Percentiles rank a stretch among this genome's conserved stretches.
Evolutionary conservation across 2,797 vertebrate genomes (phyloP).

Genomic region (Champsocephalus gunnari): DNA sequence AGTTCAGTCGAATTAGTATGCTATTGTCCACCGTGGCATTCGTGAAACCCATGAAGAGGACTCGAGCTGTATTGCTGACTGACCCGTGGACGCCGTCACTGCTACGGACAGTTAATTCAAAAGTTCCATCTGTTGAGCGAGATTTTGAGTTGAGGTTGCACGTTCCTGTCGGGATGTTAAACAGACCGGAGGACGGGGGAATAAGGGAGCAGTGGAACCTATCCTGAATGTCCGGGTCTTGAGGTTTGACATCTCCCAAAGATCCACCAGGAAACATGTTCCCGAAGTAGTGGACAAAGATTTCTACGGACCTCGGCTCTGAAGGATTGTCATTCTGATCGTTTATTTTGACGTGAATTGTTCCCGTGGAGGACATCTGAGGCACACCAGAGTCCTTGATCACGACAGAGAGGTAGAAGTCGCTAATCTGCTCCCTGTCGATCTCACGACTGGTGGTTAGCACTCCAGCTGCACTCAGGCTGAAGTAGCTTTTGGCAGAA

Average conservation of each 20-base stretch:
- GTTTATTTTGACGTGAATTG: slow-evolving; percentile 90
- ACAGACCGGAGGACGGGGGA: slow-evolving; percentile 90
- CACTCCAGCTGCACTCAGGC: slow-evolving; percentile 89
- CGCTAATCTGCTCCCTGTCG: slow-evolving; percentile 94
- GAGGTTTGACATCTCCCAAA: slow-evolving; percentile 92
- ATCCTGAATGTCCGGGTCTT: slow-evolving; percentile 94
- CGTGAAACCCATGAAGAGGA: slow-evolving; percentile 91
- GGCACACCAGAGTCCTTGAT: slow-evolving; percentile 96
- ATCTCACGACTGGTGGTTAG: slow-evolving; percentile 94
- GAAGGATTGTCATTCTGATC: slow-evolving; percentile 99
- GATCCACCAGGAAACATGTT: slow-evolving; percentile 93
- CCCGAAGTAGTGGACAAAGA: slow-evolving; percentile 96
- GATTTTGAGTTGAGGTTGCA: slow-evolving; percentile 92
- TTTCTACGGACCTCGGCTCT: slow-evolving; percentile 91
- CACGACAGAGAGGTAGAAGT: slow-evolving; percentile 93
- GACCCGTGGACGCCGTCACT: slow-evolving; percentile 91
- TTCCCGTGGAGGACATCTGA: slow-evolving; percentile 98
- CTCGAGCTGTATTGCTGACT: slow-evolving; percentile 89
- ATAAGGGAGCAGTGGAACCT: slow-evolving; percentile 94
- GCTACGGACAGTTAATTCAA: slow-evolving; percentile 92
- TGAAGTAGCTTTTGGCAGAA: slow-evolving; percentile 93
- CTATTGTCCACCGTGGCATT: slow-evolving; percentile 96
- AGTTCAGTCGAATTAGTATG: slow-evolving; percentile 89
- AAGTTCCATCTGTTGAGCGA: slow-evolving; percentile 92
- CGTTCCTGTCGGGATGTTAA: slow-evolving; percentile 90